Evolutionary conservation across 2,888 invertebrate species (phyloP).

Genomic region (Drosophila tripunctata): DNA sequence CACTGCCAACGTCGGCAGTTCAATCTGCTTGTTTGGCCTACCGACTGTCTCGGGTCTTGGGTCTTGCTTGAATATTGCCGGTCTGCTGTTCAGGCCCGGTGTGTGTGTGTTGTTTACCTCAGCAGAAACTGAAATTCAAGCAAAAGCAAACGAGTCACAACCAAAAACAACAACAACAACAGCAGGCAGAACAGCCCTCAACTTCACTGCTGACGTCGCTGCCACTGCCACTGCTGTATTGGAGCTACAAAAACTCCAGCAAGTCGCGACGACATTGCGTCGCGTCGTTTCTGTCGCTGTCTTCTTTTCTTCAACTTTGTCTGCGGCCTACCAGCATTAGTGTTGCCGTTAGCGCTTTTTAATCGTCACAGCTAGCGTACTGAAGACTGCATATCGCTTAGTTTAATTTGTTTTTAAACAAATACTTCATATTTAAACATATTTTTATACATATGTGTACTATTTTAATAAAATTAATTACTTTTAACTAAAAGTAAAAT

Average conservation of each 20-base stretch:
- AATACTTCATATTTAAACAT: no score
- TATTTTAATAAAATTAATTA: no score
- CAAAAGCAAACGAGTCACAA: constrained; percentile 58
- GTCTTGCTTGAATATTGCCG: no score
- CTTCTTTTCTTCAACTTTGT: constrained; percentile 69
- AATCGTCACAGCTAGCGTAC: no score
- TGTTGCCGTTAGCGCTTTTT: no score
- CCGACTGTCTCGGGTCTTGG: constrained; percentile 56
- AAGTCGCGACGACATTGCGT: no score
- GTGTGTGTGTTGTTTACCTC: constrained; percentile 62
- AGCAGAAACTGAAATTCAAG: constrained; percentile 72
- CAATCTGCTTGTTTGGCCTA: constrained; percentile 61
- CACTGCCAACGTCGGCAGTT: constrained; percentile 38
- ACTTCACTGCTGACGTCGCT: constrained; percentile 33
- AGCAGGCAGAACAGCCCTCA: constrained; percentile 50
- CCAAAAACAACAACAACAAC: constrained; percentile 35
- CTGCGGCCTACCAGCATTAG: constrained; percentile 67
- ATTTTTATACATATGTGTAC: no score
- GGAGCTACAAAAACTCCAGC: constrained; percentile 57
- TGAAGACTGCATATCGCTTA: no score
- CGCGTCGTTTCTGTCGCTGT: constrained; percentile 41
- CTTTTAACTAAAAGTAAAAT: no score
- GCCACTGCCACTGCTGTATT: constrained; percentile 29
- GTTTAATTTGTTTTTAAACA: no score
- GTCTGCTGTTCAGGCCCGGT: constrained; percentile 37